Conservation (phyloP, 2,797 vertebrate species). For the Octomys mimax region DNA sequence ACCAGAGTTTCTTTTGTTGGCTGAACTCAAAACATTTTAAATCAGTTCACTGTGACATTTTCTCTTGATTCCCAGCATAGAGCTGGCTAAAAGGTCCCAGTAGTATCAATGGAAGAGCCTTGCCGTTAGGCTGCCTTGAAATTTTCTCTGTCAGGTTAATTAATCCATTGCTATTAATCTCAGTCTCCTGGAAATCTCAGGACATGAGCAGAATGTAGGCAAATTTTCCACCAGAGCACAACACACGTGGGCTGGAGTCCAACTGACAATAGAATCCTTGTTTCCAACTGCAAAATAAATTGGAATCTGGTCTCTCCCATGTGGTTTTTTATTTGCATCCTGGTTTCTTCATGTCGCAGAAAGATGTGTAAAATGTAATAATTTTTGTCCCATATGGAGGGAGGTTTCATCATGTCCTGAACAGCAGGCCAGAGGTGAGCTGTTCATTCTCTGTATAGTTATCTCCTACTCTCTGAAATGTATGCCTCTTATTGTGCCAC, state of each 20-base stretch:
- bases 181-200: neutral
- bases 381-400: neutral
- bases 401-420: neutral
- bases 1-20: neutral
- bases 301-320: neutral
- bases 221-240: neutral
- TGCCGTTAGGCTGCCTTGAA: neutral
- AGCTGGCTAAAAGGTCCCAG: neutral
- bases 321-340: neutral
- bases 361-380: neutral
- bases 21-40: neutral
- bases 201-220: neutral
- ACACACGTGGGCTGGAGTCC: neutral
- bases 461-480: neutral
- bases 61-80: neutral
- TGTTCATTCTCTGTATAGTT: neutral
- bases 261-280: neutral
- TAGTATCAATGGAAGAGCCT: neutral
- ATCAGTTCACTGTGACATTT: neutral
- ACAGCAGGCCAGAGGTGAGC: neutral
- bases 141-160: neutral
- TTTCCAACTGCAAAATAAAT: neutral
- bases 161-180: neutral
- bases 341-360: neutral
- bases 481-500: neutral